phyloP scores from a whole-genome alignment of 2,888 invertebrate species.

The Anagyrus pseudococci region DNA sequence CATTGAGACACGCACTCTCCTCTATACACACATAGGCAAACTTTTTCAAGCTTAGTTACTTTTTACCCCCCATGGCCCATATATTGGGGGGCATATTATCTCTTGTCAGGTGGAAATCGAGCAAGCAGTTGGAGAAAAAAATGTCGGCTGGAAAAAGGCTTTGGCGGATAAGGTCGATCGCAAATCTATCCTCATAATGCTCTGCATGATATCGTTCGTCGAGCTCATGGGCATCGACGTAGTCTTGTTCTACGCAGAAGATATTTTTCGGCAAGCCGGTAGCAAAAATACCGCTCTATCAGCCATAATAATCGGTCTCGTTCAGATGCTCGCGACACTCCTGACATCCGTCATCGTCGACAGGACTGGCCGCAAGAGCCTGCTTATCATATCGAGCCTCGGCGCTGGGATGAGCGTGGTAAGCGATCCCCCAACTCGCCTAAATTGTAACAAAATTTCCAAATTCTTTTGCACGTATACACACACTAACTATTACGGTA shows the following conservation, averaged over 20 bases:
- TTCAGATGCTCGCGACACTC: constrained; percentile 64
- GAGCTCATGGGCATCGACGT: constrained; percentile 84
- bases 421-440: not conserved
- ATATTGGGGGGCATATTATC: no score
- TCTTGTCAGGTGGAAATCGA: constrained; percentile 50
- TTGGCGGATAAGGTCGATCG: constrained; percentile 72
- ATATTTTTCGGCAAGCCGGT: constrained; percentile 73
- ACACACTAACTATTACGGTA: no score
- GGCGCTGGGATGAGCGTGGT: not conserved
- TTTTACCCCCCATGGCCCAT: no score
- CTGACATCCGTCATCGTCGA: constrained; percentile 67
- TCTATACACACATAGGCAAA: no score
- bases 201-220: constrained; percentile 78
- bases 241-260: constrained; percentile 78
- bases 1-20: no score
- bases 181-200: constrained; percentile 77
- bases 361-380: constrained; percentile 64
- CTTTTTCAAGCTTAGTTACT: no score
- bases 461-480: no score
- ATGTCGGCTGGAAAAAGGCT: constrained; percentile 66
- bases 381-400: not conserved
- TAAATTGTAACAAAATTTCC: no score
- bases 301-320: not conserved
- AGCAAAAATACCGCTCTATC: constrained; percentile 48
- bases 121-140: constrained; percentile 51